Conservation (phyloP, 2,113 vertebrate genomes). For the Egretta garzetta region DNA sequence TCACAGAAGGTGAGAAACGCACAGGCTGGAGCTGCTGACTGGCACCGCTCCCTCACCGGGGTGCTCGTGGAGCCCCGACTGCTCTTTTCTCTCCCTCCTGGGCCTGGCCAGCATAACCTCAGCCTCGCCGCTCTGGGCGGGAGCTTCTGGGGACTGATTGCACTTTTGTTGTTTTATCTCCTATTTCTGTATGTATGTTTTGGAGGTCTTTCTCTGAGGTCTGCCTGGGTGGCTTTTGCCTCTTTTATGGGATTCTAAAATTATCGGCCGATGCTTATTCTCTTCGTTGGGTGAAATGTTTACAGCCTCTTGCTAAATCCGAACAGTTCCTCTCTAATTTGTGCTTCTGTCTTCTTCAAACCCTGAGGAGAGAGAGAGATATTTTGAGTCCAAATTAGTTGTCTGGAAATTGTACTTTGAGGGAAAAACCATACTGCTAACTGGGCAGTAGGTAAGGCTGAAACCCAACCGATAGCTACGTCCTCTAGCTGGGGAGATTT, state of each 20-base stretch:
- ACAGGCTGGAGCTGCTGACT: background rate
- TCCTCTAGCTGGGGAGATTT: background rate
- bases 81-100: background rate
- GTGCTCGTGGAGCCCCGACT: accelerated
- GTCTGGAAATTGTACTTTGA: background rate
- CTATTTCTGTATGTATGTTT: background rate
- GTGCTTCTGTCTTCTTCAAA: background rate
- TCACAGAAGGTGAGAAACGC: background rate
- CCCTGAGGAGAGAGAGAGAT: background rate
- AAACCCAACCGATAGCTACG: accelerated
- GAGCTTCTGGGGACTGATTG: background rate
- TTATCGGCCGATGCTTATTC: background rate
- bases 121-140: background rate
- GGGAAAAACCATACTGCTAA: background rate
- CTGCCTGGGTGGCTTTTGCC: background rate
- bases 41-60: background rate
- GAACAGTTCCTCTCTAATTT: conserved; percentile 39
- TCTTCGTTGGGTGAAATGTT: background rate
- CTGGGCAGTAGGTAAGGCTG: background rate
- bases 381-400: conserved; percentile 42
- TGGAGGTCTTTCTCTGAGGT: conserved; percentile 7
- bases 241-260: conserved; percentile 30
- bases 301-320: background rate
- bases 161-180: background rate
- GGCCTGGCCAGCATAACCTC: background rate